Evolutionary conservation across 2,888 invertebrate genomes (phyloP).

Genomic region (Siphlonurus alternatus): DNA sequence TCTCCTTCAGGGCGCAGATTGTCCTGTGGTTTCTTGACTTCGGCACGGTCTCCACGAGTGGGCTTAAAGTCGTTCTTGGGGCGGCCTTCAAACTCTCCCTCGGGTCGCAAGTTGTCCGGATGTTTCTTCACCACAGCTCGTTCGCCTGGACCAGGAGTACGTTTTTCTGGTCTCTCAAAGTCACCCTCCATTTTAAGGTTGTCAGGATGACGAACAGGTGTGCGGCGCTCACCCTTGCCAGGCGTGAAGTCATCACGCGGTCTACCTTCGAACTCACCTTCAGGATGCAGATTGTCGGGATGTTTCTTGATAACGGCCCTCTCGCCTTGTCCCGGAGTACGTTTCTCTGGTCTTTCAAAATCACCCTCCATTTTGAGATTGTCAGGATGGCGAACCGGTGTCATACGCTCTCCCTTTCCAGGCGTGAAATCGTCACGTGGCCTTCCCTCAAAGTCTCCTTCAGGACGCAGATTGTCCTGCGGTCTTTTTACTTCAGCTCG

Average conservation of each 20-base stretch:
- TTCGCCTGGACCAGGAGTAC: slow-evolving; percentile 2
- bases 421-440: slow-evolving; percentile 13
- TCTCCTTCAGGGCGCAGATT: slow-evolving; percentile 23
- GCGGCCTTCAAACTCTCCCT: slow-evolving; percentile 19
- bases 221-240: background rate
- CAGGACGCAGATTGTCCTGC: slow-evolving; percentile 31
- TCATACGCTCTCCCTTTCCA: slow-evolving; percentile 13
- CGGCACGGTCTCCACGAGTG: slow-evolving; percentile 16
- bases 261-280: slow-evolving; percentile 38
- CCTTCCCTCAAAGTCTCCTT: slow-evolving; percentile 29
- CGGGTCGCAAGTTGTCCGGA: slow-evolving; percentile 18
- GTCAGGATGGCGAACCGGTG: slow-evolving; percentile 11
- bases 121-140: background rate
- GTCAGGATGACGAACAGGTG: slow-evolving; percentile 19
- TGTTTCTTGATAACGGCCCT: slow-evolving; percentile 19
- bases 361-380: slow-evolving; percentile 17
- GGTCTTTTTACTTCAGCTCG: slow-evolving; percentile 18
- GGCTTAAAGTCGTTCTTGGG: slow-evolving; percentile 9
- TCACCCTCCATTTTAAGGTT: slow-evolving; percentile 35
- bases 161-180: slow-evolving; percentile 27
- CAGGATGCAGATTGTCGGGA: slow-evolving; percentile 23
- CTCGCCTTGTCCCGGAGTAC: slow-evolving; percentile 10
- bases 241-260: background rate
- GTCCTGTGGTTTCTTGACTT: slow-evolving; percentile 15
- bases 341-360: slow-evolving; percentile 15